Evolutionary conservation across 2,888 invertebrate genomes (phyloP).

Genomic region (Hermaeophaga mercurialis): DNA sequence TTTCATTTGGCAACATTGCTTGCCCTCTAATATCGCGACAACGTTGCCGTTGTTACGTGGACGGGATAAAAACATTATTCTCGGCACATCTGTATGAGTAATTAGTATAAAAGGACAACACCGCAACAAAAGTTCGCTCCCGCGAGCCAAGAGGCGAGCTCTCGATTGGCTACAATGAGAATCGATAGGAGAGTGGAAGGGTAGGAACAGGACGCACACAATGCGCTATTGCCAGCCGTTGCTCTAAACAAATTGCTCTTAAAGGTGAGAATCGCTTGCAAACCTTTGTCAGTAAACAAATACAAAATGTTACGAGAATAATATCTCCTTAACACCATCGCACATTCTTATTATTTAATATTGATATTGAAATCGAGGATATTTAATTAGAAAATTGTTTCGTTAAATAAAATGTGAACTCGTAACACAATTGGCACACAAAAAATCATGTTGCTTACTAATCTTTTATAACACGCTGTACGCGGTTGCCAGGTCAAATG

Average conservation of each 20-base stretch:
- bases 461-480: slow-evolving; percentile 55
- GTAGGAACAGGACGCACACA: slow-evolving; percentile 62
- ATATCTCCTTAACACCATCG: slow-evolving; percentile 13
- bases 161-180: slow-evolving; percentile 67
- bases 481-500: slow-evolving; percentile 59
- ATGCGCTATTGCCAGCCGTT: slow-evolving; percentile 62
- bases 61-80: slow-evolving; percentile 30
- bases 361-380: background rate
- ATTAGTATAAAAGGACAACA: slow-evolving; percentile 53
- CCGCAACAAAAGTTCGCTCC: slow-evolving; percentile 63
- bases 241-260: slow-evolving; percentile 55
- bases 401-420: slow-evolving; percentile 5
- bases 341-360: background rate
- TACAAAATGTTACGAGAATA: slow-evolving; percentile 53
- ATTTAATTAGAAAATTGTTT: background rate
- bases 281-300: slow-evolving; percentile 64
- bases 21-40: slow-evolving; percentile 45
- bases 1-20: slow-evolving; percentile 48
- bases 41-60: slow-evolving; percentile 38
- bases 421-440: slow-evolving; percentile 25
- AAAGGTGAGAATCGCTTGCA: slow-evolving; percentile 56
- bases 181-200: slow-evolving; percentile 68
- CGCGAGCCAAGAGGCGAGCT: slow-evolving; percentile 53
- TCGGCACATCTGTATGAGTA: slow-evolving; percentile 39
- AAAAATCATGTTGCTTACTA: slow-evolving; percentile 38